phyloP scores from a whole-genome alignment of 2,888 invertebrate genomes.

The Scaptomyza caliginosa region DNA sequence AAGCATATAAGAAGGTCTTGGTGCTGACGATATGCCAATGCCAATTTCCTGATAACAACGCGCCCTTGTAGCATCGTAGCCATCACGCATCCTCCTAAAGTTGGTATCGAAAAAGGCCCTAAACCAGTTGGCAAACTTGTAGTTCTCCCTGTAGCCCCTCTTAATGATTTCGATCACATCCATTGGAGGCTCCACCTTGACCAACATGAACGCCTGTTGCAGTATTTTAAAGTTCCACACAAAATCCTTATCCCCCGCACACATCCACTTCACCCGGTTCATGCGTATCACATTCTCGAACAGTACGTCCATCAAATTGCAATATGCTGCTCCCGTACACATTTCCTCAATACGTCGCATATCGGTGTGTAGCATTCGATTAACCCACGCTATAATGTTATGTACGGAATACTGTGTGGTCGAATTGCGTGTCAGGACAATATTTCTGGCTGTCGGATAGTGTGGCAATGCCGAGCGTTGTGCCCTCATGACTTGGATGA shows the following conservation, averaged over 20 bases:
- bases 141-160: constrained; percentile 15
- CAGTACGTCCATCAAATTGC: constrained; percentile 24
- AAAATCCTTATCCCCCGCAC: constrained; percentile 9
- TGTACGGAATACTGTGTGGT: background rate
- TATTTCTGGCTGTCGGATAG: background rate
- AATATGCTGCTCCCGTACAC: constrained; percentile 27
- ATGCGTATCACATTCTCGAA: constrained; percentile 13
- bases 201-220: constrained; percentile 4
- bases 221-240: constrained; percentile 22
- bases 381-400: constrained; percentile 3
- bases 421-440: background rate
- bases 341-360: constrained; percentile 11
- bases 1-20: background rate
- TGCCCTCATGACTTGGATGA: background rate
- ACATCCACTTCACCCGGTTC: constrained; percentile 15
- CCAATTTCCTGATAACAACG: constrained; percentile 2
- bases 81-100: fast-evolving
- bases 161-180: background rate
- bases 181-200: background rate
- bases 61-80: constrained; percentile 1
- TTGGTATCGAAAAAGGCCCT: constrained; percentile 17
- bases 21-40: background rate
- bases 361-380: fast-evolving
- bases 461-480: background rate
- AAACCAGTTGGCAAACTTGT: constrained; percentile 32